Conservation (phyloP, 2,888 invertebrate species). For the Erebia palarica region DNA sequence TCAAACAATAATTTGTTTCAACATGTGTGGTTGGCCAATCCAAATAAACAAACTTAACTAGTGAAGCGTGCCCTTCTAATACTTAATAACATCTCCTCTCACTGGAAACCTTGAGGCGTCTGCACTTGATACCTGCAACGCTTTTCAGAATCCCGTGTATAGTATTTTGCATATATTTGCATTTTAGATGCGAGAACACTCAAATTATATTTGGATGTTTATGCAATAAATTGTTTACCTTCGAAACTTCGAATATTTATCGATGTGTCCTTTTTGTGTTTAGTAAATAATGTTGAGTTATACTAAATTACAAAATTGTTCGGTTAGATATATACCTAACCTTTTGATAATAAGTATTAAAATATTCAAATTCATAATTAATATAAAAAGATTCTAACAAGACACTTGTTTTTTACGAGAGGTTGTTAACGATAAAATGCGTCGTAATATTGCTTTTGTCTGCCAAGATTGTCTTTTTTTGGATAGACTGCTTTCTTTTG, state of each 20-base stretch:
- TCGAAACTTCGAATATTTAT: constrained; percentile 17
- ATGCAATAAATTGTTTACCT: constrained; percentile 14
- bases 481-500: background rate
- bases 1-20: constrained; percentile 39
- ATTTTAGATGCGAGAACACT: constrained; percentile 15
- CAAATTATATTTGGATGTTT: constrained; percentile 7
- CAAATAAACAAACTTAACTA: constrained; percentile 33
- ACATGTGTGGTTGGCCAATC: constrained; percentile 42
- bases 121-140: constrained; percentile 29
- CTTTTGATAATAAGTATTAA: background rate
- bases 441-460: background rate
- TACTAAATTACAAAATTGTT: background rate
- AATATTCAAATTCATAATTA: background rate
- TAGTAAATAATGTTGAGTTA: background rate
- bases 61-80: constrained; percentile 40
- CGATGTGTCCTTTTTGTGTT: background rate
- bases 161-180: constrained; percentile 22
- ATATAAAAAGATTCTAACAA: background rate
- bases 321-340: background rate
- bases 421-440: background rate
- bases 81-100: constrained; percentile 36
- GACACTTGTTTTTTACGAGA: background rate
- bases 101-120: constrained; percentile 40
- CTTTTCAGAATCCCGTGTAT: constrained; percentile 21
- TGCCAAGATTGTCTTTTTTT: background rate